Evolutionary conservation across 2,797 vertebrate species (phyloP), one percentile per base, ranked within the genome.

Genomic region (Channa striata): DNA sequence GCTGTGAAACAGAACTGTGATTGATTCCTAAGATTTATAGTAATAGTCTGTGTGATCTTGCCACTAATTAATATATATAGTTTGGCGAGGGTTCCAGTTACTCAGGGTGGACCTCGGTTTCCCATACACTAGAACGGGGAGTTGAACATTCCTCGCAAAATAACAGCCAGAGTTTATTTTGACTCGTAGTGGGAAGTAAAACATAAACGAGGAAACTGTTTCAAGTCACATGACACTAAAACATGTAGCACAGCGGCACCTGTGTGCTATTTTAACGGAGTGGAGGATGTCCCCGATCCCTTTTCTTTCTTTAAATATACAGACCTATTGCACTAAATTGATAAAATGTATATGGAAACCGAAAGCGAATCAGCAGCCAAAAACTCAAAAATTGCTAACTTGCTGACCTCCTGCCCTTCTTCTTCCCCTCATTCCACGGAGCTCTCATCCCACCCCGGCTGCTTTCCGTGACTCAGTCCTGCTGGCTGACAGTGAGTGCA

Each of bases 401-500:
- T 5, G 30, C 51, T 33, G n/a, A 42, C 36, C 63, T 46, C 30
- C 13, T 14, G 21, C 48, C 7, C 13, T 14, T 36, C 48, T 7
- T 39, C 37, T 39, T 42, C 13, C 16, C 36, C 4, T 19, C 21
- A 8, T 11, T 20, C 17, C 12, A 10, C 9, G 19, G 49, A 4
- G 17, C 23, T 36, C 30, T 47, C 14, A n/a, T 50, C 48, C 14
- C n/a, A 25, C 13, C 1, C 12, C n/a, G 39, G n/a, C 43, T 34
- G 6, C 25, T 72, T 59, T 57, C 21, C 10, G 40, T 49, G 3
- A n/a, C 66, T 43, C 46, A 11, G 43, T 52, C 0, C 11, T 25
- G 0, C 54, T 6, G 44, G 8, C 6, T 68, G 68, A 68, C 67
- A 48, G 61, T 13, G 30, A 70, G 69, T 64, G 74, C 59, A 19